Conservation (phyloP, 1,140 invertebrate genomes). For the Adoxophyes honmai region DNA sequence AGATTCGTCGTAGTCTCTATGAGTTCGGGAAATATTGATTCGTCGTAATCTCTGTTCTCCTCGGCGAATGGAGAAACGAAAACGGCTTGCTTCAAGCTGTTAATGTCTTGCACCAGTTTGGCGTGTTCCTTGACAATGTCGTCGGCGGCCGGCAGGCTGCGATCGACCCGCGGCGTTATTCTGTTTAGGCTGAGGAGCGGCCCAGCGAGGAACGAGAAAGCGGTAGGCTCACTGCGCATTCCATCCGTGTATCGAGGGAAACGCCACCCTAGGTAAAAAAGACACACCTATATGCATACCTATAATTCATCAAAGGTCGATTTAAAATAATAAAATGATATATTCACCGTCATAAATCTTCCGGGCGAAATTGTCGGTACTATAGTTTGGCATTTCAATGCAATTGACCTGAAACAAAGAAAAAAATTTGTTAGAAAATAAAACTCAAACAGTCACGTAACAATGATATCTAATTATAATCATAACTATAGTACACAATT, state of each 20-base stretch:
- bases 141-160: slow-evolving; percentile 34
- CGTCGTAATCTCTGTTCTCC: slow-evolving; percentile 57
- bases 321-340: not conserved
- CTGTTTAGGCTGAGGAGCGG: slow-evolving; percentile 16
- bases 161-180: slow-evolving; percentile 33
- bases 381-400: slow-evolving; percentile 41
- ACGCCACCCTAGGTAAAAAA: not conserved
- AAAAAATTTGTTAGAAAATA: slow-evolving; percentile 1
- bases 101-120: slow-evolving; percentile 66
- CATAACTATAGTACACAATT: too few species aligned
- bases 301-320: not conserved
- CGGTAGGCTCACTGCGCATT: not conserved
- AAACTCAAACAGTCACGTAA: too few species aligned
- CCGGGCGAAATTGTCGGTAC: slow-evolving; percentile 23
- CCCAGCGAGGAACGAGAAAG: slow-evolving; percentile 4
- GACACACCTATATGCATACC: not conserved
- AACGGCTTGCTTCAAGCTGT: slow-evolving; percentile 52
- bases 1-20: slow-evolving; percentile 45
- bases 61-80: slow-evolving; percentile 44
- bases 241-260: not conserved
- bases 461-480: too few species aligned
- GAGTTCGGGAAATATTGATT: slow-evolving; percentile 58
- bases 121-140: slow-evolving; percentile 67
- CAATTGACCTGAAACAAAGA: slow-evolving; percentile 56
- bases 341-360: slow-evolving; percentile 39